Evolutionary conservation across 1,140 invertebrate genomes (phyloP).

Genomic region (Drosophila ambigua): DNA sequence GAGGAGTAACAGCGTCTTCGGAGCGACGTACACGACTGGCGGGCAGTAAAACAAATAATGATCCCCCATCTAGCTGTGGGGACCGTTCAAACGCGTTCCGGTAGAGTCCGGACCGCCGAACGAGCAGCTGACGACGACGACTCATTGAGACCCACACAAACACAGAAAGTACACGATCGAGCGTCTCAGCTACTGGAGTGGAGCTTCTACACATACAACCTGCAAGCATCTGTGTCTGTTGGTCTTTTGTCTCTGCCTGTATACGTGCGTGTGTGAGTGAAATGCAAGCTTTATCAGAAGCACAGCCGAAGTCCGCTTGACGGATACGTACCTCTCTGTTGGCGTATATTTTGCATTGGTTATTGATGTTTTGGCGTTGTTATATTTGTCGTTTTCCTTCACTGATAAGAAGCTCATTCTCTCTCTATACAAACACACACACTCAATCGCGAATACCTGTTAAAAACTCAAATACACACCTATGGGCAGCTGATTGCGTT

Average conservation of each 20-base stretch:
- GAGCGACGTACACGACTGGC: constrained; percentile 76
- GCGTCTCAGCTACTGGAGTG: constrained; percentile 51
- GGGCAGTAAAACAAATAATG: constrained; percentile 65
- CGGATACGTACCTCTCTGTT: constrained; percentile 24
- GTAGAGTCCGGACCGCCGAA: constrained; percentile 33
- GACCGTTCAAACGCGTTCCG: constrained; percentile 42
- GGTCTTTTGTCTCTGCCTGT: background rate
- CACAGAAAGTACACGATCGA: constrained; percentile 67
- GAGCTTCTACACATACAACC: too few species aligned
- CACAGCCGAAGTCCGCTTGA: constrained; percentile 10
- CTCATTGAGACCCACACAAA: constrained; percentile 7
- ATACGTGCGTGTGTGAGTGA: constrained; percentile 28
- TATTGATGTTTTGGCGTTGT: constrained; percentile 65
- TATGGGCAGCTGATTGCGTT: constrained; percentile 43
- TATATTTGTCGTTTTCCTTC: constrained; percentile 76
- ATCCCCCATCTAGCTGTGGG: constrained; percentile 60
- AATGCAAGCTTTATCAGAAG: constrained; percentile 66
- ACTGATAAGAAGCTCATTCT: constrained; percentile 53
- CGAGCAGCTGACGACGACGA: constrained; percentile 34
- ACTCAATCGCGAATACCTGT: too few species aligned
- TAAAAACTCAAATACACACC: constrained; percentile 12
- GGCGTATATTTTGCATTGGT: constrained; percentile 59
- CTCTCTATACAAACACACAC: constrained; percentile 7
- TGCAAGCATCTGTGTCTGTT: constrained; percentile 5
- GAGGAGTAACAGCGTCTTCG: constrained; percentile 68